Base-by-base conservation (phyloP, 2,888 invertebrate genomes). In the Furcula furcula region DNA sequence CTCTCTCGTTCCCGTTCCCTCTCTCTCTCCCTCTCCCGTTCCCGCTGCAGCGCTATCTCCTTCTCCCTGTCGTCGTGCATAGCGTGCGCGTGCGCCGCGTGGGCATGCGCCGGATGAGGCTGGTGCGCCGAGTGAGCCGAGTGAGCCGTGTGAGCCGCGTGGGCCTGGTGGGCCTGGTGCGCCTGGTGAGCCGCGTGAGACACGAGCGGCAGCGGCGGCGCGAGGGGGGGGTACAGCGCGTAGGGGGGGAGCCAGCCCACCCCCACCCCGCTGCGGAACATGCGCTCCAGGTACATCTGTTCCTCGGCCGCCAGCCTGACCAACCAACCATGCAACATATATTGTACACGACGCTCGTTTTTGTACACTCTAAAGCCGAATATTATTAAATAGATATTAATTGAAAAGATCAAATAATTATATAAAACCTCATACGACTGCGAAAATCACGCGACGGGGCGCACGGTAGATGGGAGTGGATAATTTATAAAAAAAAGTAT, bases 231-330 rank as follows among this genome's bases (percentile, higher is more conserved):
- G 82, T 73, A 87, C 39, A 83, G 75, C 56, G 81, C 83, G 71
- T 86, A 86, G 3, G 90, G 90, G n/a, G 84, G 87, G 57, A 83
- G 70, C 91, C 91, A 87, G 77, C 91, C 64, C 72, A 82, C 84
- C 59, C 72, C 90, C 44, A 76, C 75, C 37, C 84, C 83, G 81
- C 90, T 88, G 43, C 91, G 91, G 55, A 92, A 90, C 50, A 92
- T 90, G 55, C 96, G 92, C 78, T 97, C 97, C 76, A 97, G 90
- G 88, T 97, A 95, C 81, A 97, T 89, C 66, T 96, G 96, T 80
- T 97, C 97, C 69, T 95, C 95, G 45, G 91, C 70, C 60, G 90
- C 72, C 73, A 90, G 65, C 84, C 91, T 77, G 83, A 53, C 40
- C 35, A n/a, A n/a, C n/a, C n/a, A n/a, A n/a, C n/a, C n/a, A n/a